Percentiles rank a stretch among this genome's conserved stretches.
Evolutionary conservation across 2,797 vertebrate species (phyloP).

Genomic region (Thalassophryne amazonica): DNA sequence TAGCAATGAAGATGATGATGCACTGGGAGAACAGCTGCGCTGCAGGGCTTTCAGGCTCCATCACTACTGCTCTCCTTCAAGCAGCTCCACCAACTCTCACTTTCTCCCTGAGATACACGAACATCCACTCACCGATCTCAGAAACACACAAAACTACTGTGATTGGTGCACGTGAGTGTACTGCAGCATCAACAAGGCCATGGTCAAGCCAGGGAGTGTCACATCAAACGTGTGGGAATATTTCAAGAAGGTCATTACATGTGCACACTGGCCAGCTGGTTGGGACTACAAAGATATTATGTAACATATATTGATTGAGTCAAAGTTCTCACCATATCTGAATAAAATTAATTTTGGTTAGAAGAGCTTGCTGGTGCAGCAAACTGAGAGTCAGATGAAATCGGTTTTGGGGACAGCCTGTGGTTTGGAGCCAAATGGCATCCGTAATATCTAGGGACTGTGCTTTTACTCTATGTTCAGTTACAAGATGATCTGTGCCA

Average conservation of each 20-base stretch:
- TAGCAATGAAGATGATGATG: slow-evolving; percentile 74
- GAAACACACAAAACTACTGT: slow-evolving; percentile 55
- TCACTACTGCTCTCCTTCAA: slow-evolving; percentile 79
- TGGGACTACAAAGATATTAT: too few species aligned
- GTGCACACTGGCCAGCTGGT: too few species aligned
- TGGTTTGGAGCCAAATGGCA: slow-evolving; percentile 29
- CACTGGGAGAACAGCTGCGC: slow-evolving; percentile 74
- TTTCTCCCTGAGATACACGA: slow-evolving; percentile 15
- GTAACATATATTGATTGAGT: too few species aligned
- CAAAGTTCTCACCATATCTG: background rate
- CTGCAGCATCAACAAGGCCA: slow-evolving; percentile 25
- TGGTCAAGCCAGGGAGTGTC: slow-evolving; percentile 12
- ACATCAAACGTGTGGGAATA: slow-evolving; percentile 7
- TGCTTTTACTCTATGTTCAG: slow-evolving; percentile 42
- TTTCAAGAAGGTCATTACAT: too few species aligned
- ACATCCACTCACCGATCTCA: slow-evolving; percentile 31
- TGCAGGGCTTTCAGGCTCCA: slow-evolving; percentile 76
- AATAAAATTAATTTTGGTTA: slow-evolving; percentile 2
- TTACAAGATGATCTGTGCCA: slow-evolving; percentile 33
- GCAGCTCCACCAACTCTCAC: slow-evolving; percentile 55
- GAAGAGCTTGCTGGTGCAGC: background rate
- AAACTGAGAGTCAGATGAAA: slow-evolving; percentile 10
- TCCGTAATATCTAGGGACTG: slow-evolving; percentile 26
- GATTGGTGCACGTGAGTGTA: slow-evolving; percentile 44
- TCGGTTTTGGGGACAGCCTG: slow-evolving; percentile 8